phyloP scores from a whole-genome alignment of 2,888 invertebrate genomes.

The Catocala nupta region DNA sequence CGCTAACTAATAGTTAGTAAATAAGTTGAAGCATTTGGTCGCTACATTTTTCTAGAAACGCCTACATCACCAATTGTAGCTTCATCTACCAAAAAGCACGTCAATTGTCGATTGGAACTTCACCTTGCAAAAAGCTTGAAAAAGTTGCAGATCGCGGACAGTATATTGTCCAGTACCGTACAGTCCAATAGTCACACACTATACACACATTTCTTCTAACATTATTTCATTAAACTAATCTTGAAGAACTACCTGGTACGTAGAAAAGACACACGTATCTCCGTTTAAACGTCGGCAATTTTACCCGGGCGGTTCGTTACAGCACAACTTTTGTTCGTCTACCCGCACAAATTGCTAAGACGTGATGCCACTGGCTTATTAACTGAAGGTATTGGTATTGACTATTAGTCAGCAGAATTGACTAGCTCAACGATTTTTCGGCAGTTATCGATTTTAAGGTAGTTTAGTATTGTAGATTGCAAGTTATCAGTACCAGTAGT shows the following conservation, averaged over 20 bases:
- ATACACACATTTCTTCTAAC: neutral
- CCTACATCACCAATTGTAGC: too few species aligned
- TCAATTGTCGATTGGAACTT: too few species aligned
- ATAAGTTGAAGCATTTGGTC: too few species aligned
- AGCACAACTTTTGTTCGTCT: constrained; percentile 66
- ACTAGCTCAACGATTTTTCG: constrained; percentile 9
- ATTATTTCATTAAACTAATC: constrained; percentile 37
- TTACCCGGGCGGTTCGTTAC: constrained; percentile 71
- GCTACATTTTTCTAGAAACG: too few species aligned
- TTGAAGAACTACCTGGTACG: constrained; percentile 15
- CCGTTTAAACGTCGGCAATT: constrained; percentile 69
- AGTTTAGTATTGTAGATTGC: neutral
- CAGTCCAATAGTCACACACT: too few species aligned
- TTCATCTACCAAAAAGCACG: too few species aligned
- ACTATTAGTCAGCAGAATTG: constrained; percentile 48
- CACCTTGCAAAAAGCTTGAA: too few species aligned
- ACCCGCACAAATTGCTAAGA: constrained; percentile 66
- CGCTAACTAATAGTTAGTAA: too few species aligned
- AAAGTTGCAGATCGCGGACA: too few species aligned
- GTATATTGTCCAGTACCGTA: too few species aligned
- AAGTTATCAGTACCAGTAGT: neutral
- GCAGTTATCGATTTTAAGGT: neutral
- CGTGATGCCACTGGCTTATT: constrained; percentile 70
- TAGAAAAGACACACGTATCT: constrained; percentile 61
- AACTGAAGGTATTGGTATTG: constrained; percentile 55